A percentile compares a stretch with the other conserved stretches of the same genome.
phyloP scores from a whole-genome alignment of 2,888 invertebrate genomes.

The Cryptus armator region DNA sequence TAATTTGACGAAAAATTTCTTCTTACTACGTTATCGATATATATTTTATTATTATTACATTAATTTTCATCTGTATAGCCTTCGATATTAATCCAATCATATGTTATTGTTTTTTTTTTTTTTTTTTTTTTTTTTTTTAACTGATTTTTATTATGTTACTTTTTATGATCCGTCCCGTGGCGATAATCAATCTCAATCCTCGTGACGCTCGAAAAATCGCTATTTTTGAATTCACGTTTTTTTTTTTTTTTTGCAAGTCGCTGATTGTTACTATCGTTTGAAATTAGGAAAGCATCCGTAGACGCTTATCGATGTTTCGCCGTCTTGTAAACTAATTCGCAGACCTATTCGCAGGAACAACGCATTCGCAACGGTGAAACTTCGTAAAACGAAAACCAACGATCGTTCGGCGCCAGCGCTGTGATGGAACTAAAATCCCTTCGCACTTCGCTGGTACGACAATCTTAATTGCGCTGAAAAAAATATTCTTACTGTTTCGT shows the following conservation, averaged over 20 bases:
- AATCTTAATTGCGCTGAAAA: conserved; percentile 10
- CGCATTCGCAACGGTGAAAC: conserved; percentile 95
- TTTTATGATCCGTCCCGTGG: not conserved
- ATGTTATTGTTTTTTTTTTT: conserved; percentile 30
- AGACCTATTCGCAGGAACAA: conserved; percentile 89
- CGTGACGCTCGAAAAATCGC: conserved; percentile 47
- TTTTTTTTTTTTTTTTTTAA: too few relatives aligned
- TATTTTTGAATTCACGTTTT: conserved; percentile 1
- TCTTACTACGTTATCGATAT: conserved; percentile 16
- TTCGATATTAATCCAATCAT: conserved; percentile 37
- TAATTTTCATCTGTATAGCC: conserved; percentile 48
- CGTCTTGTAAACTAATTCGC: conserved; percentile 6
- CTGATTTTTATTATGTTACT: conserved; percentile 16
- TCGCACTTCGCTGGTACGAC: conserved; percentile 18
- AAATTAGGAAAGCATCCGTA: not conserved
- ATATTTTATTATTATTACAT: conserved; percentile 47
- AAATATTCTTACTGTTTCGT: conserved; percentile 6
- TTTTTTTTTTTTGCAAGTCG: not conserved
- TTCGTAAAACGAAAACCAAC: conserved; percentile 94
- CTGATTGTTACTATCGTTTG: conserved; percentile 2
- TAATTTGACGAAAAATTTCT: not conserved
- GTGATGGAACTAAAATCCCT: conserved; percentile 75
- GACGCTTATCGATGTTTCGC: not conserved
- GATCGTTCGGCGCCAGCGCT: conserved; percentile 93
- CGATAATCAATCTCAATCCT: conserved; percentile 30